Percentiles rank a stretch among this genome's conserved stretches.
phyloP scores from a whole-genome alignment of 2,888 invertebrate species.

The Geophilus truncorum region DNA sequence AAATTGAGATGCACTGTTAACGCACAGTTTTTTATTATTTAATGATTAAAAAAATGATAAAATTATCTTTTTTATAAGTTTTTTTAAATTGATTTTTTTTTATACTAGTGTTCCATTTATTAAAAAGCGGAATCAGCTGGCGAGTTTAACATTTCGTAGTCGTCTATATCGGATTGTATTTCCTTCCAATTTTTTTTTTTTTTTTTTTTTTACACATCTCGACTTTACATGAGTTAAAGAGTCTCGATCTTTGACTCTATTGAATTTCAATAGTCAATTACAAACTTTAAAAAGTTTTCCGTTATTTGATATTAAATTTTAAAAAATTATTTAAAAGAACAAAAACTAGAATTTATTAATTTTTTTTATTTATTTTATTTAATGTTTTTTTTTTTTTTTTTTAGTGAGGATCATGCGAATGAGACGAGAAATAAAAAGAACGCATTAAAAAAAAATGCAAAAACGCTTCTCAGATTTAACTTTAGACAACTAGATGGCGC shows the following conservation, averaged over 20 bases:
- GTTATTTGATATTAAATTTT: slow-evolving; percentile 28
- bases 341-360: too few relatives aligned
- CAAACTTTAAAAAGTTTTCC: neutral
- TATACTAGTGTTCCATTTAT: too few relatives aligned
- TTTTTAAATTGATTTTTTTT: neutral
- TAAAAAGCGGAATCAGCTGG: too few relatives aligned
- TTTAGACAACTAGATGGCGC: slow-evolving; percentile 34
- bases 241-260: neutral
- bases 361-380: too few relatives aligned
- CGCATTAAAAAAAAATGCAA: neutral
- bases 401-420: too few relatives aligned
- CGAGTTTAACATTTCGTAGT: neutral
- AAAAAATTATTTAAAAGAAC: neutral
- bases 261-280: neutral
- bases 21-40: too few relatives aligned
- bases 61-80: neutral
- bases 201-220: too few relatives aligned
- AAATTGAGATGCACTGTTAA: too few relatives aligned
- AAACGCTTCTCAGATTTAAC: slow-evolving; percentile 25
- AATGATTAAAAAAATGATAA: too few relatives aligned
- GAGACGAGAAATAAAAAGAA: too few relatives aligned
- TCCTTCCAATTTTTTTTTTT: too few relatives aligned
- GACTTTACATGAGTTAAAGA: neutral
- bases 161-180: neutral
- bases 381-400: slow-evolving; percentile 33